Evolutionary conservation across 2,888 invertebrate genomes (phyloP), one percentile per base, ranked within the genome.

Genomic region (Hetaerina titia): DNA sequence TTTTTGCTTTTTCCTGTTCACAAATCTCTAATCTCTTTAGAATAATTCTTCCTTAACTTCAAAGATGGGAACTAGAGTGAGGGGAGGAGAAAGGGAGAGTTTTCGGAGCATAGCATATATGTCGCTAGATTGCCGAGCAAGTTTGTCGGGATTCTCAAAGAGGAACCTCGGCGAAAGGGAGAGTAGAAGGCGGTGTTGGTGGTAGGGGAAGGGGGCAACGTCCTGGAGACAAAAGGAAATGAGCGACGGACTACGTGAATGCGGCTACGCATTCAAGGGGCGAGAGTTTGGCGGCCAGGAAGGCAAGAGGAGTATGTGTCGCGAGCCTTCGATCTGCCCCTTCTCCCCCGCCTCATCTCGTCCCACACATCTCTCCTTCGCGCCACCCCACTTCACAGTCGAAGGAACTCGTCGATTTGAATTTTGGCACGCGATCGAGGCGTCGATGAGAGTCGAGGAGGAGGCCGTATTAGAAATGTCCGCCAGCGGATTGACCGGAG

Each of bases 381-480:
- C 31, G 9, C 31, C 81, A 31, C 31, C 60, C 60, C 17, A 11
- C 45, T 45, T 60, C 11, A 17, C 81, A 81, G 13, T 25, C 22
- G 81, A 81, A 11, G 13, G 25, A 81, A 25, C 81, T 81, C 81
- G 81, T 1, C 81, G 31, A 81, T 81, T 81, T 31, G 81, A 81
- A 81, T 81, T 31, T 81, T 81, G 81, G 81, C 81, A 81, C 81
- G 81, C 81, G 81, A 81, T 25, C 69, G 69, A n/a, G 69, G n/a
- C 11, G 22, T n/a, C 69, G 22, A 69, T n/a, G n/a, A n/a, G 69
- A n/a, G 22, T n/a, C 8, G n/a, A 69, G 69, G 69, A 17, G 60
- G 60, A 17, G 60, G 60, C 60, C 11, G 60, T 31, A 13, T 81
- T 81, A 5, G 81, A 31, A 31, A 81, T 31, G 25, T 13, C 31